Conservation (phyloP, 2,113 vertebrate species). For the Cavia aperea region DNA sequence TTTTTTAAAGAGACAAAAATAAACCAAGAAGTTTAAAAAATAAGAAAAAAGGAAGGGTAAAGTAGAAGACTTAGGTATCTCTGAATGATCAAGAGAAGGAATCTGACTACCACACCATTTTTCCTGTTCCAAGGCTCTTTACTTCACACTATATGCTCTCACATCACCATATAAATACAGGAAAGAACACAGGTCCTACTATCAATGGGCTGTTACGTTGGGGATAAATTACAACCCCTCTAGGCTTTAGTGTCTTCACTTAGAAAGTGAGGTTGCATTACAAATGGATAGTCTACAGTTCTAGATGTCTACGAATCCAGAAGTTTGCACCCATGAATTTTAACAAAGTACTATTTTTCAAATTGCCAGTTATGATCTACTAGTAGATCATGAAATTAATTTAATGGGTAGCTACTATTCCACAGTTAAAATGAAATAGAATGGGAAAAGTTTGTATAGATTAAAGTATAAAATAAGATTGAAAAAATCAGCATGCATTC, state of each 20-base stretch:
- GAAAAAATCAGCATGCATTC: background rate
- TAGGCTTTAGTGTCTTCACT: conserved; percentile 17
- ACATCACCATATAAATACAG: background rate
- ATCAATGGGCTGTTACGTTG: background rate
- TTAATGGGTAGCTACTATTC: conserved; percentile 25
- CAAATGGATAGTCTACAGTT: conserved; percentile 11
- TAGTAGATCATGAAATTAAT: conserved; percentile 46
- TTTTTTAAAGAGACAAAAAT: background rate
- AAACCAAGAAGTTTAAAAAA: conserved; percentile 1
- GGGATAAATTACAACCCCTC: conserved; percentile 3
- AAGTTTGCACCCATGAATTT: conserved; percentile 30
- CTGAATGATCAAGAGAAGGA: background rate
- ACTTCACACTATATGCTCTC: background rate
- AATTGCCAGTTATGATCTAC: conserved; percentile 35
- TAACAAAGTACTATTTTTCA: conserved; percentile 46
- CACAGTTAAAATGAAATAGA: conserved; percentile 28
- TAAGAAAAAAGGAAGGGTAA: background rate
- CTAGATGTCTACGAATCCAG: conserved; percentile 25
- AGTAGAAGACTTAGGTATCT: background rate
- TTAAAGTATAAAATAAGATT: background rate
- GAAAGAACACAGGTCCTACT: background rate
- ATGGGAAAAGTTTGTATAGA: conserved; percentile 26
- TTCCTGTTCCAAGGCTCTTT: background rate
- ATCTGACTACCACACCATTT: background rate
- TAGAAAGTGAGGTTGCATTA: conserved; percentile 45